Base-by-base conservation (phyloP, 2,797 vertebrate genomes). In the Danio jaintianensis region DNA sequence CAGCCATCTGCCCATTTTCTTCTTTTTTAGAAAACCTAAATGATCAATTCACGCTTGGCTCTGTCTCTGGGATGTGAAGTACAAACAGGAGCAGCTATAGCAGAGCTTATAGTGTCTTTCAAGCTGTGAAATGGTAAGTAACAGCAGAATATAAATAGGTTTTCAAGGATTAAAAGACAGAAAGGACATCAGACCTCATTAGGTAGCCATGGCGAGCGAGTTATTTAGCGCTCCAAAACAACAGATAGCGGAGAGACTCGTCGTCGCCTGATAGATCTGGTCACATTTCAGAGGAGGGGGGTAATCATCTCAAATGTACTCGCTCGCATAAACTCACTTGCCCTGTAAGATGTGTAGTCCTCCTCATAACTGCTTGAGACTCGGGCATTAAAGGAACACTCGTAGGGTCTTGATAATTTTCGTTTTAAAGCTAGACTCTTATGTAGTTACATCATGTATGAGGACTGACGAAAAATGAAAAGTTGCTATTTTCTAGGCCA, bases 181-280 rank as follows among this genome's bases (percentile, higher is more conserved):
- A 59, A 38, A 47, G 61, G 36, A 82, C 61, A 64, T 82, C 67
- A 72, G 78, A 38, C 58, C 71, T 76, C 73, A 81, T 73, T 78
- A 58, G 52, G 64, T 77, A 75, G 43, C 73, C 74, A 72, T n/a
- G 43, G 77, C 20, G 56, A 71, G 74, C 29, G 0, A 42, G 52
- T 78, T 56, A 74, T 69, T 78, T 50, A 18, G 38, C 22, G 45
- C 56, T 67, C 38, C 82, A 16, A 40, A 75, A 78, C 71, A 53
- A 75, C 9, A 16, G 75, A 83, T 71, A 67, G 64, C 18, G 15
- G 29, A 48, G 56, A 50, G 38, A 62, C 52, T 70, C 5, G 0
- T 43, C 7, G 45, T 78, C 55, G 43, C 48, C 12, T 68, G 69
- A 80, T 68, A 40, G 47, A 11, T 75, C 67, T 52, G 1, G 20